Evolutionary conservation across 2,113 vertebrate genomes (phyloP).

Genomic region (Myocastor coypus): DNA sequence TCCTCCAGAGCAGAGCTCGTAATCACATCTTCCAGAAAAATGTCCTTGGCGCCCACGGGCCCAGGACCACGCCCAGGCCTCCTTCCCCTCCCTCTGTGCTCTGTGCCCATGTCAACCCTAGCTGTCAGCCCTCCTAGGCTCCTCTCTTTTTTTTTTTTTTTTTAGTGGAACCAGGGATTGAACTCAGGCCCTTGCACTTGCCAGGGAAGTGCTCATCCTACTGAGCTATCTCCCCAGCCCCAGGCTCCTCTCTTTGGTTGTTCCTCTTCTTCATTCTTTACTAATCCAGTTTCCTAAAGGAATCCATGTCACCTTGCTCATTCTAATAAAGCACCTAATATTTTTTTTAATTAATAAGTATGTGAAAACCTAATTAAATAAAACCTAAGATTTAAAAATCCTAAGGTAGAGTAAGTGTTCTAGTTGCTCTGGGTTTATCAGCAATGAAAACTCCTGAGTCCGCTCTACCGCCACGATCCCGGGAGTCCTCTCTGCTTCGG

Average conservation of each 20-base stretch:
- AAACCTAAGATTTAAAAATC: not conserved
- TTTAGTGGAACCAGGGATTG: too few relatives aligned
- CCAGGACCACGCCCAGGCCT: not conserved
- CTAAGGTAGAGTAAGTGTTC: not conserved
- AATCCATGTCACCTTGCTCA: not conserved
- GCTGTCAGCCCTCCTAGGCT: too few relatives aligned
- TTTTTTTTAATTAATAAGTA: not conserved
- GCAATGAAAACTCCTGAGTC: not conserved
- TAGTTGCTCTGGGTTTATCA: not conserved
- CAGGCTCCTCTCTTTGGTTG: not conserved
- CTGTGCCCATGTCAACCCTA: too few relatives aligned
- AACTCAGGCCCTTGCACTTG: too few relatives aligned
- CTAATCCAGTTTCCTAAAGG: not conserved
- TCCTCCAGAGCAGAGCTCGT: not conserved
- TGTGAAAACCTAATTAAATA: not conserved
- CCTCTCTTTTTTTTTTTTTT: too few relatives aligned
- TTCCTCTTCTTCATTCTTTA: not conserved
- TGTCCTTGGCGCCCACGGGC: not conserved
- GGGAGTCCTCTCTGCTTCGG: not conserved
- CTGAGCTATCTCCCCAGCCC: too few relatives aligned
- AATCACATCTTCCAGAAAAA: not conserved
- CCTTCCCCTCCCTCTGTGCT: not conserved
- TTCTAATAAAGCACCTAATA: conserved; percentile 19
- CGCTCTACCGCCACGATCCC: not conserved
- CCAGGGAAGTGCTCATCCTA: too few relatives aligned